Conservation (phyloP, 2,113 vertebrate genomes). For the Merops nubicus region DNA sequence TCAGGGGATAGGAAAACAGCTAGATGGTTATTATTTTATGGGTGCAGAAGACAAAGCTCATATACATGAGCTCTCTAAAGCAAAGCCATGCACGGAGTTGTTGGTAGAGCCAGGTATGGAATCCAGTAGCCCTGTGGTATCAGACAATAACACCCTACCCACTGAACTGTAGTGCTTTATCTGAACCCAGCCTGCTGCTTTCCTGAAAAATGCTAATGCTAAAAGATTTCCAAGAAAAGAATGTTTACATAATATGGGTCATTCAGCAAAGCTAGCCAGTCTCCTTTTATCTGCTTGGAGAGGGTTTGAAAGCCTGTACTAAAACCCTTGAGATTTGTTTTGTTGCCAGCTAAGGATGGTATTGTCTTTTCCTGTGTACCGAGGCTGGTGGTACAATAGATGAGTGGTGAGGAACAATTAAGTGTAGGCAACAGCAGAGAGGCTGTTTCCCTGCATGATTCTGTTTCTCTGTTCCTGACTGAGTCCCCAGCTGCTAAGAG, state of each 20-base stretch:
- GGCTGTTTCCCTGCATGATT: not conserved
- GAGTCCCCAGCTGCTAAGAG: not conserved
- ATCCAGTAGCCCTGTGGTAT: not conserved
- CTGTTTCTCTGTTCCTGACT: not conserved
- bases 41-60: not conserved
- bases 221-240: not conserved
- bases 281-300: not conserved
- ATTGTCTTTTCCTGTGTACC: not conserved
- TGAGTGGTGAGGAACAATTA: slow-evolving; percentile 6
- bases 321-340: not conserved
- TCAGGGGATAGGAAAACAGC: not conserved
- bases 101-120: not conserved
- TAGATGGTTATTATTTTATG: not conserved
- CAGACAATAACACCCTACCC: not conserved
- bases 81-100: not conserved
- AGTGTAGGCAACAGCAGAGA: not conserved
- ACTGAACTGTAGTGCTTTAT: not conserved
- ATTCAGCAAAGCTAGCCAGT: not conserved
- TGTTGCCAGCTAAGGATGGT: not conserved
- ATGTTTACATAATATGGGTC: not conserved
- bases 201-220: not conserved
- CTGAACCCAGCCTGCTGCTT: not conserved
- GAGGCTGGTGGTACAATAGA: not conserved
- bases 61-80: not conserved
- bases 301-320: not conserved